Evolutionary conservation across 1,140 invertebrate genomes (phyloP), one percentile per base, ranked within the genome.

Genomic region (Aphelinus certus): DNA sequence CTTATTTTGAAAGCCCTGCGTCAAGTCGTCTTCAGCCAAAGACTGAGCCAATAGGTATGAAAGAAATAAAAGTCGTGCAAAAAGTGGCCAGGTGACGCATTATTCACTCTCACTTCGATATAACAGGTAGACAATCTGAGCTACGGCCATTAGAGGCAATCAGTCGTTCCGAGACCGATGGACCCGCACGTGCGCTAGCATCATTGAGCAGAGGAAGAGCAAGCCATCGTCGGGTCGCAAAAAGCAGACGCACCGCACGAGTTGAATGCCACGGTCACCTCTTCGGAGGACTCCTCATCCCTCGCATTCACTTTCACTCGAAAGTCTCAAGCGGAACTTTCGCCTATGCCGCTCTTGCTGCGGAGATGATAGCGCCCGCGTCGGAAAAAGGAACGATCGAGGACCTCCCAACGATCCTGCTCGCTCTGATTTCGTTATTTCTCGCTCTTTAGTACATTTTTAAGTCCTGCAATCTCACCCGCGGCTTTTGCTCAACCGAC

Each of bases 231-330:
- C 10, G 45, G 47, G 49, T n/a, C 10, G 53, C 9, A 7, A 9
- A 63, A 4, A 46, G n/a, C 45, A n/a, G n/a, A 63, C 0, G 60
- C 60, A 48, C 7, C 49, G 48, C 64, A 66, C n/a, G 51, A 5
- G 72, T 64, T 68, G 67, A 77, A 80, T 81, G 80, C 78, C 77
- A 81, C 57, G 81, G 77, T 80, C 81, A 77, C 74, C 63, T 72
- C 60, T 26, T 65, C 43, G 9, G n/a, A 42, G 53, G 65, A 43
- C 45, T 10, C 61, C 51, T 61, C 49, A 58, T 47, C 53, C n/a
- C 58, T 7, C 51, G 62, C 56, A 47, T 48, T 60, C 42, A 71
- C 56, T 62, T 63, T 63, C 63, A 72, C 61, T 72, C 7, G 63
- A 71, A 71, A 62, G 61, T 71, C 49, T 45, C 61, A n/a, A 42